These are phyloP conservation scores for Callithrix jacchus DNA, from an alignment of 2,113 vertebrate genomes.

Conservation along the genomic window DNA sequence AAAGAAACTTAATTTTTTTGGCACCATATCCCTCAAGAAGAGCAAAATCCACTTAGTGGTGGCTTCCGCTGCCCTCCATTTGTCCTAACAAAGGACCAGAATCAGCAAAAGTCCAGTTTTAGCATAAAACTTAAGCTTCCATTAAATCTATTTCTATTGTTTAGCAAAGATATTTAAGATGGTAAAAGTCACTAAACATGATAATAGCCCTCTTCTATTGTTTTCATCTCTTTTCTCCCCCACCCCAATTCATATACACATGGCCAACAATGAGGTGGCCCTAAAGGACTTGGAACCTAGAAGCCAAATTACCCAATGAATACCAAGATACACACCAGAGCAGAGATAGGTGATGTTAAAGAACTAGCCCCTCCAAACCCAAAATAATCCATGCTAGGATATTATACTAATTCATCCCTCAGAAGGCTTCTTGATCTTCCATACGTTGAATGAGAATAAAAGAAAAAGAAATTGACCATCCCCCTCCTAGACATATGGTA, in stretches of 20 bases:
- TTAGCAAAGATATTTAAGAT: slow-evolving; percentile 21
- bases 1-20: slow-evolving; percentile 72
- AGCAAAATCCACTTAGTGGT: slow-evolving; percentile 54
- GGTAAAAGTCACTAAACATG: background rate
- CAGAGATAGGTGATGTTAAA: background rate
- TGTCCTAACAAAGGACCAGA: slow-evolving; percentile 22
- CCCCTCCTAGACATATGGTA: background rate
- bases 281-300: background rate
- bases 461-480: fast-evolving
- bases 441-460: background rate
- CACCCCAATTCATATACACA: too few relatives aligned
- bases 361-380: background rate
- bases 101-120: slow-evolving; percentile 15
- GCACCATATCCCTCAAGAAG: slow-evolving; percentile 45
- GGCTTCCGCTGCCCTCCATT: slow-evolving; percentile 33
- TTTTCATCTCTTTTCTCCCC: background rate
- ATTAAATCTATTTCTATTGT: background rate
- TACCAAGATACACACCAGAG: background rate
- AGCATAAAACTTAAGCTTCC: background rate
- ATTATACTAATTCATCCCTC: background rate
- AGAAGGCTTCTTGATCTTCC: background rate
- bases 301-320: background rate
- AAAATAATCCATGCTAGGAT: background rate
- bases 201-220: background rate
- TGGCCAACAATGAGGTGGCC: background rate